phyloP scores from a whole-genome alignment of 1,140 invertebrate species.

The Leptinotarsa texana region DNA sequence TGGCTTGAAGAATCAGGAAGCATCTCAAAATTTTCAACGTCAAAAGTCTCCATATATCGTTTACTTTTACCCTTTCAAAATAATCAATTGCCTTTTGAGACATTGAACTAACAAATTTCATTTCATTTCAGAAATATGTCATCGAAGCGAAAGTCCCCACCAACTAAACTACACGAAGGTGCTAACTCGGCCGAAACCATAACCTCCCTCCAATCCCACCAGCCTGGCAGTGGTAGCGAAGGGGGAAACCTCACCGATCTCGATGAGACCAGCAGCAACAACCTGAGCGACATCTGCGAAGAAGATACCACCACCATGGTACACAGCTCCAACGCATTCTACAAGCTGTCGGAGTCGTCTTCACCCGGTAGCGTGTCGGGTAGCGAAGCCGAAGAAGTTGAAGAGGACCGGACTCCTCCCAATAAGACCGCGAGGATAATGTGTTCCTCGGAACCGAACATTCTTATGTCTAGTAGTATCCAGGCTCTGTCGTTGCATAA shows the following conservation, averaged over 20 bases:
- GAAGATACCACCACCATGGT: slow-evolving; percentile 55
- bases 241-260: slow-evolving; percentile 55
- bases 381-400: slow-evolving; percentile 62
- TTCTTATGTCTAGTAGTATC: slow-evolving; percentile 37
- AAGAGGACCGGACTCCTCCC: slow-evolving; percentile 58
- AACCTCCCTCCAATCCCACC: slow-evolving; percentile 50
- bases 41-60: no score
- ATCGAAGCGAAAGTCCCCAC: slow-evolving; percentile 90
- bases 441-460: slow-evolving; percentile 42
- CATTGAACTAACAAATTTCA: not conserved
- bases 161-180: slow-evolving; percentile 86
- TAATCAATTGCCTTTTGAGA: not conserved
- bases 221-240: slow-evolving; percentile 51
- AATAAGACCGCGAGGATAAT: slow-evolving; percentile 51
- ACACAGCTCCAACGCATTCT: slow-evolving; percentile 56
- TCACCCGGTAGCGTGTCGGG: slow-evolving; percentile 59
- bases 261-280: slow-evolving; percentile 56
- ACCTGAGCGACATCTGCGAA: slow-evolving; percentile 55
- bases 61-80: no score
- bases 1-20: no score
- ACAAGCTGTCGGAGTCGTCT: slow-evolving; percentile 63
- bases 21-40: no score
- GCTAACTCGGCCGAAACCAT: slow-evolving; percentile 60
- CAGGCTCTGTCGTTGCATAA: slow-evolving; percentile 59
- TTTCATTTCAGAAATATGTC: slow-evolving; percentile 82